phyloP scores from a whole-genome alignment of 2,113 vertebrate genomes.

The Tragelaphus strepsiceros region DNA sequence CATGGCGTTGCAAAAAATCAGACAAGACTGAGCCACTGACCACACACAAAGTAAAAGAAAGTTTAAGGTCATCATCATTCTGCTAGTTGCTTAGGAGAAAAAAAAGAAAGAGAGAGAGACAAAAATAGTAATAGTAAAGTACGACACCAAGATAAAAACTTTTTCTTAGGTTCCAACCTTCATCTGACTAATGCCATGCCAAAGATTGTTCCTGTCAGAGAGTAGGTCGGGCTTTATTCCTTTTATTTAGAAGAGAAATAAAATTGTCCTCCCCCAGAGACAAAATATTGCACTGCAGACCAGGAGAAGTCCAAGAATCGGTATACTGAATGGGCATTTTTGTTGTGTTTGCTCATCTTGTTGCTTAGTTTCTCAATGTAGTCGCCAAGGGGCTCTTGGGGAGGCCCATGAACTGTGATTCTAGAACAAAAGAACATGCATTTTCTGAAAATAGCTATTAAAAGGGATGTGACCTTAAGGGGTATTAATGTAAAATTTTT shows the following conservation, averaged over 20 bases:
- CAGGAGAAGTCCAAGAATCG: neutral
- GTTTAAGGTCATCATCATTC: neutral
- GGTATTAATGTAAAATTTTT: neutral
- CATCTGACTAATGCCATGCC: neutral
- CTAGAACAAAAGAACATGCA: neutral
- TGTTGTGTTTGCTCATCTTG: neutral
- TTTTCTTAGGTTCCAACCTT: neutral
- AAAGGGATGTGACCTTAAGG: neutral
- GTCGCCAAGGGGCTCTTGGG: rapidly evolving
- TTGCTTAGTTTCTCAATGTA: neutral
- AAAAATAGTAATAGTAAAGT: neutral
- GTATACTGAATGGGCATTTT: neutral
- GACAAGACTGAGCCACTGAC: neutral
- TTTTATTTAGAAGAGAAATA: neutral
- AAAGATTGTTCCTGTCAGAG: neutral
- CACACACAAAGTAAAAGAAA: neutral
- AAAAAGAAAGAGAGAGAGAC: neutral
- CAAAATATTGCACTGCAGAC: neutral
- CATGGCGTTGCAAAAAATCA: neutral
- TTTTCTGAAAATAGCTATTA: neutral
- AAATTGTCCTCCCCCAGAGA: neutral
- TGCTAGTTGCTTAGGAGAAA: neutral
- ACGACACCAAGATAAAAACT: neutral
- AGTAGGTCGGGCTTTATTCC: neutral
- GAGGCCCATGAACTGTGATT: neutral